Evolutionary conservation across 2,888 invertebrate species (phyloP).

Genomic region (Mesorhabditis spiculigera): DNA sequence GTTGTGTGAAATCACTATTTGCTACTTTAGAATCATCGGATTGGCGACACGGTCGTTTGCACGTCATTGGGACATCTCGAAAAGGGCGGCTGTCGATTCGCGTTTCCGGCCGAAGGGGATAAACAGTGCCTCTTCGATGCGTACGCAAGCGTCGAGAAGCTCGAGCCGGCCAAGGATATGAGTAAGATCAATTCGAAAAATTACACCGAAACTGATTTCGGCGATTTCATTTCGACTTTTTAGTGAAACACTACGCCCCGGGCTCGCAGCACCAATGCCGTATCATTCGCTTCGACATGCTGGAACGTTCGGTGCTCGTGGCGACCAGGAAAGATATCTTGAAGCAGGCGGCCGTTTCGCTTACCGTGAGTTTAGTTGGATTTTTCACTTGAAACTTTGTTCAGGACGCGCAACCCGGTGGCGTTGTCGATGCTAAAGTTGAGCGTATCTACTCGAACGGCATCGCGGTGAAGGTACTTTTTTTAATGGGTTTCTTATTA

Average conservation of each 20-base stretch:
- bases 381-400: conserved; percentile 5
- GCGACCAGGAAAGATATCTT: conserved; percentile 42
- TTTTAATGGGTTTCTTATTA: no score
- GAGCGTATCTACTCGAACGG: background rate
- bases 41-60: conserved; percentile 39
- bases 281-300: conserved; percentile 38
- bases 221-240: no score
- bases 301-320: conserved; percentile 43
- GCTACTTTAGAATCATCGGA: conserved; percentile 14
- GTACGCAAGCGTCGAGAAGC: no score
- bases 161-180: no score
- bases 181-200: background rate
- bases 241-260: no score
- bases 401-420: conserved; percentile 34
- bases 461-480: no score
- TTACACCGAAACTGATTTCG: no score
- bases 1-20: no score
- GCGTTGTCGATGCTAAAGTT: conserved; percentile 25
- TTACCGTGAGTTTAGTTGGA: conserved; percentile 20
- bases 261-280: conserved; percentile 43
- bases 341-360: conserved; percentile 40
- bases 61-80: conserved; percentile 1
- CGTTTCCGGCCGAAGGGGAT: no score
- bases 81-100: no score
- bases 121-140: no score